Percentiles rank a stretch among this genome's conserved stretches.
Evolutionary conservation across 2,113 vertebrate species (phyloP).

Genomic region (Neogobius melanostomus): DNA sequence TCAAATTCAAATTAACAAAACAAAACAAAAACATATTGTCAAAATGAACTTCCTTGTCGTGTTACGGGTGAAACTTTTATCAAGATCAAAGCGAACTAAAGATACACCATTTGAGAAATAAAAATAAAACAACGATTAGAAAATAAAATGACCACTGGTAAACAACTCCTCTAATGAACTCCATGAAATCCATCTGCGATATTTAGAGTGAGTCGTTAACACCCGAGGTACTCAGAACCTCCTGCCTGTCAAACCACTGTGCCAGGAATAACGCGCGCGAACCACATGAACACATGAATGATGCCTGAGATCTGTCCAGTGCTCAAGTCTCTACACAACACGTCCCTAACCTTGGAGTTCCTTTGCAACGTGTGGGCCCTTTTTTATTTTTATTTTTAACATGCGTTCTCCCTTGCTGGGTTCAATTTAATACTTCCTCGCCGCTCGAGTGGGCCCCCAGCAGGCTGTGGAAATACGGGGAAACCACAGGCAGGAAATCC

Average conservation of each 20-base stretch:
- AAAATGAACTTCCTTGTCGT: neutral
- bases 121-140: neutral
- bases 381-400: neutral
- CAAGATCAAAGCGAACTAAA: neutral
- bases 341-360: slow-evolving; percentile 12
- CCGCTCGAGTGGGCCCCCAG: slow-evolving; percentile 45
- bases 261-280: slow-evolving; percentile 35
- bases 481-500: slow-evolving; percentile 60
- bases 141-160: too few species aligned
- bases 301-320: slow-evolving; percentile 1
- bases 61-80: neutral
- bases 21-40: too few species aligned
- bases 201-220: neutral
- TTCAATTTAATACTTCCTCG: slow-evolving; percentile 68
- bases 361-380: slow-evolving; percentile 14
- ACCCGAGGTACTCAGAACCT: slow-evolving; percentile 6
- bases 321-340: slow-evolving; percentile 7
- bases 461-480: slow-evolving; percentile 39
- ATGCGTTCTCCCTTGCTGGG: slow-evolving; percentile 45
- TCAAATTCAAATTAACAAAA: too few species aligned
- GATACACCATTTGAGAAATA: neutral
- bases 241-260: slow-evolving; percentile 12
- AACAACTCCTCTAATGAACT: too few species aligned
- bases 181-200: too few species aligned
- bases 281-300: slow-evolving; percentile 6